Conservation (phyloP, 1,140 invertebrate species). For the Kradibia gibbosae region DNA sequence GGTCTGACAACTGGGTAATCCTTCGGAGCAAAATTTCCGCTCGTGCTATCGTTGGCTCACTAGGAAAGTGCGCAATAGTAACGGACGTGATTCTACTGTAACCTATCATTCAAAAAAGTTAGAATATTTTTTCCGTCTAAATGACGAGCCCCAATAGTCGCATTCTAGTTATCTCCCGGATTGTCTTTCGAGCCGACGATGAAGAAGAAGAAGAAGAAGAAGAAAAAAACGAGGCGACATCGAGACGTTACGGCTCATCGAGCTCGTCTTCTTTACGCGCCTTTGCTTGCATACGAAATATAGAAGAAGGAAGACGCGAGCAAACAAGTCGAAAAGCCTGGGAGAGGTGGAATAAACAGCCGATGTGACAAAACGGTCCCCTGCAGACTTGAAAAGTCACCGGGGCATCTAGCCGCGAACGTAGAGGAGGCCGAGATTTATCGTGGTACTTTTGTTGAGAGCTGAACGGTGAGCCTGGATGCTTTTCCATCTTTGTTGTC, state of each 20-base stretch:
- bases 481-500: background rate
- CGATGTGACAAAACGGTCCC: slow-evolving; percentile 46
- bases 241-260: slow-evolving; percentile 53
- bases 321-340: slow-evolving; percentile 27
- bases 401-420: slow-evolving; percentile 1
- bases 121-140: slow-evolving; percentile 42
- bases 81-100: background rate
- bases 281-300: slow-evolving; percentile 46
- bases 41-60: too few relatives aligned
- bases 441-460: slow-evolving; percentile 38
- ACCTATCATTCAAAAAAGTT: slow-evolving; percentile 38
- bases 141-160: background rate
- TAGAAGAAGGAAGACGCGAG: background rate
- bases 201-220: background rate
- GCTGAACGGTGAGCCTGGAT: background rate
- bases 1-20: too few relatives aligned
- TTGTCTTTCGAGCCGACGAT: background rate
- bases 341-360: slow-evolving; percentile 35
- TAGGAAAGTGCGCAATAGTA: too few relatives aligned
- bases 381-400: slow-evolving; percentile 44
- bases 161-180: background rate
- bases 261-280: slow-evolving; percentile 46
- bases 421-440: slow-evolving; percentile 40
- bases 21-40: too few relatives aligned
- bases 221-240: slow-evolving; percentile 23